phyloP scores from a whole-genome alignment of 2,888 invertebrate species.

The Cephus pygmeus region DNA sequence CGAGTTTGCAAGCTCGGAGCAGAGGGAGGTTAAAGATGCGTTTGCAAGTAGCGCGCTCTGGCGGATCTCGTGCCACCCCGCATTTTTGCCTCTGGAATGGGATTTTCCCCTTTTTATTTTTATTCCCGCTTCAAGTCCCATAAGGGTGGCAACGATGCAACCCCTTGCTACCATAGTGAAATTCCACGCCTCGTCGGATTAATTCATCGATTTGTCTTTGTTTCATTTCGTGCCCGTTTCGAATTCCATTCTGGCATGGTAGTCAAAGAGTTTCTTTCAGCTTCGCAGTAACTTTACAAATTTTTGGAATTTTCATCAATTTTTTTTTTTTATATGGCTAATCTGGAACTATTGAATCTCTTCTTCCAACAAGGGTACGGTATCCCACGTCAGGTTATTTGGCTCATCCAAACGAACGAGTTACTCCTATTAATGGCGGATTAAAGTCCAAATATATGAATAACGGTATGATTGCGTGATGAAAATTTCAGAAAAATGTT shows the following conservation, averaged over 20 bases:
- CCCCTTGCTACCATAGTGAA: background rate
- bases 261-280: background rate
- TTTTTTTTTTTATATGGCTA: background rate
- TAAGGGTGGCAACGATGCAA: conserved; percentile 10
- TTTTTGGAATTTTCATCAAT: background rate
- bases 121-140: conserved; percentile 14
- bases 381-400: too few relatives aligned
- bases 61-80: background rate
- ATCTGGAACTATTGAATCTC: background rate
- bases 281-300: background rate
- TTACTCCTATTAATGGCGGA: too few relatives aligned
- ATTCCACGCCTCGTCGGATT: background rate
- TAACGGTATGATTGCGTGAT: too few relatives aligned
- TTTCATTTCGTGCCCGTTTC: background rate
- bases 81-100: background rate
- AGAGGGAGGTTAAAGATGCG: background rate
- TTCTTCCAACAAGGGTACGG: background rate
- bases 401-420: too few relatives aligned
- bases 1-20: background rate
- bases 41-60: background rate
- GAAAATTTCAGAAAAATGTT: too few relatives aligned
- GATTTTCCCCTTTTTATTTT: background rate
- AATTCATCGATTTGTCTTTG: background rate
- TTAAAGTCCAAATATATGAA: too few relatives aligned
- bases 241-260: background rate